A percentile compares a stretch with the other conserved stretches of the same genome.
Conservation (phyloP, 2,797 vertebrate species). For the Chelmon rostratus region DNA sequence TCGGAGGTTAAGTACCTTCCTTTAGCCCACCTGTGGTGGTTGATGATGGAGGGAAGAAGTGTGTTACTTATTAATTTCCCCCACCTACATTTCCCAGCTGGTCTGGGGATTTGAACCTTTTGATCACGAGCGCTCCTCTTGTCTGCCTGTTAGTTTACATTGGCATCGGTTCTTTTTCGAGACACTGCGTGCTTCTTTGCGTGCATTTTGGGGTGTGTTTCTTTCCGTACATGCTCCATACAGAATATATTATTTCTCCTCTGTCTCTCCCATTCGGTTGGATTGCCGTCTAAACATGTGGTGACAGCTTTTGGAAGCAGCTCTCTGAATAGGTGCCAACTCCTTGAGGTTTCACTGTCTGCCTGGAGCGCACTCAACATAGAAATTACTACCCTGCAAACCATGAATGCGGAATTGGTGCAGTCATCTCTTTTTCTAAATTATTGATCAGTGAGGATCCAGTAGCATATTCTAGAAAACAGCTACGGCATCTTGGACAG, state of each 20-base stretch:
- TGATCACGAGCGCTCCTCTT: constrained; percentile 20
- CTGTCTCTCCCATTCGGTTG: constrained; percentile 43
- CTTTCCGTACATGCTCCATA: neutral
- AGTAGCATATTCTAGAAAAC: constrained; percentile 41
- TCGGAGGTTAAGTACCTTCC: constrained; percentile 54
- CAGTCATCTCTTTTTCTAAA: constrained; percentile 60
- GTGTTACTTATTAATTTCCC: constrained; percentile 33
- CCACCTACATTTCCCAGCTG: constrained; percentile 39
- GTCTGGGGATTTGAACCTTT: constrained; percentile 26
- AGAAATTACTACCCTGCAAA: constrained; percentile 57
- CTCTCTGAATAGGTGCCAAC: constrained; percentile 63
- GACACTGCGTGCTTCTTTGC: neutral
- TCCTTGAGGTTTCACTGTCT: constrained; percentile 65
- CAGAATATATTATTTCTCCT: constrained; percentile 23
- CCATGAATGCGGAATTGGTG: constrained; percentile 52
- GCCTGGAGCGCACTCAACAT: constrained; percentile 60
- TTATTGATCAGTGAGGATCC: constrained; percentile 67
- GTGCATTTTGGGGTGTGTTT: constrained; percentile 2
- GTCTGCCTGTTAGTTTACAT: neutral
- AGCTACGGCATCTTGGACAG: constrained; percentile 8
- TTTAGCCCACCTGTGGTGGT: constrained; percentile 46
- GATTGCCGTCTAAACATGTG: constrained; percentile 59
- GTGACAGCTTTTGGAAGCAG: constrained; percentile 69
- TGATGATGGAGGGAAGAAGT: constrained; percentile 24
- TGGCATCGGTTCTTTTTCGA: constrained; percentile 17